phyloP scores from a whole-genome alignment of 2,113 vertebrate genomes.

The Grantiella picta region DNA sequence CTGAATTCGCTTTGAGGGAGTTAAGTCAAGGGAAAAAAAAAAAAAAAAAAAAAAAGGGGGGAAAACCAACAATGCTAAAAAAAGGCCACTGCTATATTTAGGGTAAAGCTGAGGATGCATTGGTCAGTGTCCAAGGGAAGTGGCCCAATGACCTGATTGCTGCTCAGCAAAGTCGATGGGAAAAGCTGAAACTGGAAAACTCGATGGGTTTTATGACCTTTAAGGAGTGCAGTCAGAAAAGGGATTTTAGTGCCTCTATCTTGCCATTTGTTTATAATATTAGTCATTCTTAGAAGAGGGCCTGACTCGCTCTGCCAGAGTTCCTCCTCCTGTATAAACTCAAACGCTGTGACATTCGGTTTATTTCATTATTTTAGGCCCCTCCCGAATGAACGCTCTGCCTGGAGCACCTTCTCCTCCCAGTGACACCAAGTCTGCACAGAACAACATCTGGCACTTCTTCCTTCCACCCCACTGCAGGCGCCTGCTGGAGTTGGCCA shows the following conservation, averaged over 20 bases:
- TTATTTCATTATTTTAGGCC: constrained; percentile 41
- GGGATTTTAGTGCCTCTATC: constrained; percentile 56
- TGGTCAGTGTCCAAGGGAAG: constrained; percentile 65
- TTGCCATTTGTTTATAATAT: constrained; percentile 51
- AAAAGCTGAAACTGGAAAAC: constrained; percentile 73
- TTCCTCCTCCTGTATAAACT: constrained; percentile 31
- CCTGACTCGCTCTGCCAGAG: constrained; percentile 33
- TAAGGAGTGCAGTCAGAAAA: constrained; percentile 61
- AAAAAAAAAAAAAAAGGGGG: not conserved
- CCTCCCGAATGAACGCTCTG: constrained; percentile 5
- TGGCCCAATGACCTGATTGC: constrained; percentile 76
- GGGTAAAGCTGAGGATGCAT: constrained; percentile 43
- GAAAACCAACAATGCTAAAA: constrained; percentile 65
- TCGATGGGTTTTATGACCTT: constrained; percentile 57
- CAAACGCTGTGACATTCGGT: not conserved
- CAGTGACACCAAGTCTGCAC: constrained; percentile 44
- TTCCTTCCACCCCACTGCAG: not conserved
- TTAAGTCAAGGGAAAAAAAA: not conserved
- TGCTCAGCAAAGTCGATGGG: constrained; percentile 54
- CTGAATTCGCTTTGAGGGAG: constrained; percentile 15
- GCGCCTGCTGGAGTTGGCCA: not conserved
- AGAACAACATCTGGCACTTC: not conserved
- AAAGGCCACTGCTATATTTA: constrained; percentile 68
- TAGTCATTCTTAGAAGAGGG: constrained; percentile 44
- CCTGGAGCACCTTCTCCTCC: constrained; percentile 43